Conservation (phyloP, 2,113 vertebrate genomes). For the Petromus typicus region DNA sequence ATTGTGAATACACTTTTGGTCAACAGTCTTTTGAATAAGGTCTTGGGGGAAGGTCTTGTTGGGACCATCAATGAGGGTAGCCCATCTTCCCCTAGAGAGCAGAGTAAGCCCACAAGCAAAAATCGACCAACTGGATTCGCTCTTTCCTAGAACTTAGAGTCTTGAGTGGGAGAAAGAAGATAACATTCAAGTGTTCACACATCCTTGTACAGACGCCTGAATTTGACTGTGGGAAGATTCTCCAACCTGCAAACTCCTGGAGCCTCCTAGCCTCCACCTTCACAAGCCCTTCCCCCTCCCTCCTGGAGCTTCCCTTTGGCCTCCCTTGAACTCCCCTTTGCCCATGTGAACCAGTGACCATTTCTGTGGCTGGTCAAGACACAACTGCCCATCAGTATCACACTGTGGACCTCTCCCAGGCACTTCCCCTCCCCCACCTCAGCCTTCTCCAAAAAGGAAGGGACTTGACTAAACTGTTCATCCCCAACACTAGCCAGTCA, state of each 20-base stretch:
- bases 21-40: not conserved
- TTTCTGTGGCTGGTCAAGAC: not conserved
- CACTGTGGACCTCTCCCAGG: not conserved
- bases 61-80: not conserved
- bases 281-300: not conserved
- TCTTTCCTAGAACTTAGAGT: not conserved
- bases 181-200: not conserved
- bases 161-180: not conserved
- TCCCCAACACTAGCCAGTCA: not conserved
- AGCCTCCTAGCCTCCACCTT: not conserved
- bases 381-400: not conserved
- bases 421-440: not conserved
- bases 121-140: not conserved
- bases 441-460: not conserved
- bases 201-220: not conserved
- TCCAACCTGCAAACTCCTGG: not conserved
- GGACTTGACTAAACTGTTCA: not conserved
- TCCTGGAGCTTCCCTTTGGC: fast-evolving
- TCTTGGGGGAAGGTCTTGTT: not conserved
- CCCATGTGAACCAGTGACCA: not conserved
- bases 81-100: too few species aligned
- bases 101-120: not conserved
- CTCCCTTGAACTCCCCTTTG: too few species aligned
- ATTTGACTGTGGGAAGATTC: not conserved
- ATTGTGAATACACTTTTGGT: not conserved